Evolutionary conservation across 2,113 vertebrate species (phyloP).

Genomic region (Butorides virescens): DNA sequence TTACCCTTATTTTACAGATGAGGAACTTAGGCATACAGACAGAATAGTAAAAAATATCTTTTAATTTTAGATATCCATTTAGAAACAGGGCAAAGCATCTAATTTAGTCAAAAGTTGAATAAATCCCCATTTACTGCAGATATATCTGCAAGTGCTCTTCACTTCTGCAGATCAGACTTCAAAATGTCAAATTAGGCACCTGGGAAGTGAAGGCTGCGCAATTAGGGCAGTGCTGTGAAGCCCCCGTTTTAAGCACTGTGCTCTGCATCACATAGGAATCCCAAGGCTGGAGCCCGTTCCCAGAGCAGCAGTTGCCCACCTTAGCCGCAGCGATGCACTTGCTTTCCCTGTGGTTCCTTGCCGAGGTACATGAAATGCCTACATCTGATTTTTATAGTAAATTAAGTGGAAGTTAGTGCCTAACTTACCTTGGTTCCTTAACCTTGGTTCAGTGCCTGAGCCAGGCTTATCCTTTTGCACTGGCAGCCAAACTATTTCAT

Average conservation of each 20-base stretch:
- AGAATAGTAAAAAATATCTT: not conserved
- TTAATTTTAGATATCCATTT: constrained; percentile 10
- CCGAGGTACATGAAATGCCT: not conserved
- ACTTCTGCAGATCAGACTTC: not conserved
- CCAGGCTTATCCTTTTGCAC: not conserved
- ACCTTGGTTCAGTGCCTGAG: not conserved
- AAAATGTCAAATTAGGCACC: not conserved
- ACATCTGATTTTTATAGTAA: not conserved
- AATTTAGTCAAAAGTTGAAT: not conserved
- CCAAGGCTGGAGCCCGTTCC: not conserved
- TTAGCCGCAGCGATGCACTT: rapidly evolving
- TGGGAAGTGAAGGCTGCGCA: not conserved
- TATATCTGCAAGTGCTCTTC: not conserved
- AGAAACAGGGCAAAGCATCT: not conserved
- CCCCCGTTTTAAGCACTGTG: not conserved
- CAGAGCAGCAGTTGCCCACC: not conserved
- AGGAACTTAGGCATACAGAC: not conserved
- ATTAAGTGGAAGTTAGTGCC: not conserved
- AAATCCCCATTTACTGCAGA: not conserved
- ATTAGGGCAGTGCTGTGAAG: not conserved
- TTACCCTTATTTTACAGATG: constrained; percentile 7
- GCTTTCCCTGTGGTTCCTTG: rapidly evolving
- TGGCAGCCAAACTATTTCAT: not conserved
- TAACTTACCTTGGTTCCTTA: not conserved
- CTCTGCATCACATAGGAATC: not conserved